Base-by-base conservation (phyloP, 1,140 invertebrate genomes). In the Drosophila lini region DNA sequence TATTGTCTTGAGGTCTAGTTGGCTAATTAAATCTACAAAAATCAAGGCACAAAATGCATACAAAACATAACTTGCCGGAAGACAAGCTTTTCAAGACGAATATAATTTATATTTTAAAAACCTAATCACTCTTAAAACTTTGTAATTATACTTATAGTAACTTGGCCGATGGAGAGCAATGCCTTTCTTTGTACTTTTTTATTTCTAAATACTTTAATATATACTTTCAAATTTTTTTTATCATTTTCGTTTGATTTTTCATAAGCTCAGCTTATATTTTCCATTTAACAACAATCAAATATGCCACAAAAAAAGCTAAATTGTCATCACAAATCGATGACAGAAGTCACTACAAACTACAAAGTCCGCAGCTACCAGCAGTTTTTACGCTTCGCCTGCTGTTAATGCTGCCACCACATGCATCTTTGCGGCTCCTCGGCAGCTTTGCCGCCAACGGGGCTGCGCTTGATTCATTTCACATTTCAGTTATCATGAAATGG, bases 401-500 rank as follows among this genome's bases (percentile, higher is more conserved):
- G 74, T 63, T 45, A 53, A 71, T 68, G 57, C 76, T 38, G 50
- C 64, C 62, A 78, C 81, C 80, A 59, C 80, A 81, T 70, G 62
- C 58, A 78, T 80, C 57, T 68, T 53, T 80, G 73, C 67, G 64
- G 52, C 48, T 57, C 67, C 48, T 57, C 67, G 41, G 56, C 48
- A 57, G 44, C 31, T 53, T 59, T 47, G 52, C 52, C 80, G 70
- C 48, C 65, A 68, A 47, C 53, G 45, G 41, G 61, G 64, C 53
- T 67, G 78, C 48, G 52, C 62, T 62, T 85, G 74, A 81, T 74
- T 88, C 74, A 40, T 61, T 70, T 78, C 62, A 42, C 60, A 64
- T 79, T 79, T 76, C 63, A 86, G 81, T 81, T 81, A 84, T 86
- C 74, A 84, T 84, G 73, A 74, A 61, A 52, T 28, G 53, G 22